Conservation (phyloP, 2,113 vertebrate genomes). For the Syrmaticus mikado region DNA sequence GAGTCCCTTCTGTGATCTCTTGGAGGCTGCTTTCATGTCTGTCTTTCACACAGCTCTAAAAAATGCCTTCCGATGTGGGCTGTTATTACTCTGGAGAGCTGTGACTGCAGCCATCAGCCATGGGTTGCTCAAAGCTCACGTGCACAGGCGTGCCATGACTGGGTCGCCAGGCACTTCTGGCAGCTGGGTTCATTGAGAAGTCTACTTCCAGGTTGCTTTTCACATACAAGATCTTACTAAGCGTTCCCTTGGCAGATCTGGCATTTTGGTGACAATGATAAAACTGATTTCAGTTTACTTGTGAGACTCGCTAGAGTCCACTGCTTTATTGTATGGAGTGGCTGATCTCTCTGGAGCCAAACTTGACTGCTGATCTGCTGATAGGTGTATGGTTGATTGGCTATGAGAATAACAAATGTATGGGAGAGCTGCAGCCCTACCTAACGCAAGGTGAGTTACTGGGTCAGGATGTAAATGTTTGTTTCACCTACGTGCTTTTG, state of each 20-base stretch:
- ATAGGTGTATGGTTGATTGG: background rate
- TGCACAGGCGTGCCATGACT: background rate
- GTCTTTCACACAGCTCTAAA: background rate
- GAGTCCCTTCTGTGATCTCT: background rate
- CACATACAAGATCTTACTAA: background rate
- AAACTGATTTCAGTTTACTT: background rate
- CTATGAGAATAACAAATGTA: background rate
- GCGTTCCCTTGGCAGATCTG: background rate
- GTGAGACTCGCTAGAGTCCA: background rate
- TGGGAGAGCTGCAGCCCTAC: background rate
- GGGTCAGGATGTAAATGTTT: background rate
- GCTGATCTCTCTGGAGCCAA: background rate
- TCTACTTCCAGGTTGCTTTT: background rate
- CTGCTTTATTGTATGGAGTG: background rate
- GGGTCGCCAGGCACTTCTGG: background rate
- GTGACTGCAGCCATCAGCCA: fast-evolving
- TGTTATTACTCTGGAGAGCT: background rate
- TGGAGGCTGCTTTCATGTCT: background rate
- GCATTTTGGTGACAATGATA: background rate
- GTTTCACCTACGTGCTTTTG: background rate
- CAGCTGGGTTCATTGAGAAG: background rate
- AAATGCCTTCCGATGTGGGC: background rate
- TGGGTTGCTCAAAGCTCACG: background rate
- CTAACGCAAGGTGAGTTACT: background rate
- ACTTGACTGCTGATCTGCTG: background rate